Percentiles rank a stretch among this genome's conserved stretches.
Evolutionary conservation across 1,140 invertebrate genomes (phyloP).

Genomic region (Ceratosolen solmsi): DNA sequence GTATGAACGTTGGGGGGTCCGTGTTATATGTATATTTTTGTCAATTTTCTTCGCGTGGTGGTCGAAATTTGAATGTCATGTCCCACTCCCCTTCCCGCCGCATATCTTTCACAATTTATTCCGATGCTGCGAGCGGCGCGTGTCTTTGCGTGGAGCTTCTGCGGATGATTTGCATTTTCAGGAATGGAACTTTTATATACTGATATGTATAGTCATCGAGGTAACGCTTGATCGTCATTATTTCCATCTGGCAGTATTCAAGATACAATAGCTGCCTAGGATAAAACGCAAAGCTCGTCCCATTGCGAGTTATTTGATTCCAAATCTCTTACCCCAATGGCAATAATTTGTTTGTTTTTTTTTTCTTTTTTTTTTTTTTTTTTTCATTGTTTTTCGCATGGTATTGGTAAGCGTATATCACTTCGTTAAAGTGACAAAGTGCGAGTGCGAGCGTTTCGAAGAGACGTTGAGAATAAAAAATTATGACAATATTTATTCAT

Average conservation of each 20-base stretch:
- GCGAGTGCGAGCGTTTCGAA: too few species aligned
- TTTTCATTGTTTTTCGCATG: too few species aligned
- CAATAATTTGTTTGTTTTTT: background rate
- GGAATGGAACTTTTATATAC: slow-evolving; percentile 50
- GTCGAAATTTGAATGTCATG: slow-evolving; percentile 68
- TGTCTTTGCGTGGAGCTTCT: background rate
- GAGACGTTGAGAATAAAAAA: too few species aligned
- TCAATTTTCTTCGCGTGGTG: slow-evolving; percentile 60
- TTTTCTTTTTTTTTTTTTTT: too few species aligned
- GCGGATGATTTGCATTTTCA: slow-evolving; percentile 67
- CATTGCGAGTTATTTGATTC: background rate
- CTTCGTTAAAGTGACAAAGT: too few species aligned
- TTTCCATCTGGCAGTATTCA: background rate
- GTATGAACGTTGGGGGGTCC: slow-evolving; percentile 54
- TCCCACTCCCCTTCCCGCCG: slow-evolving; percentile 51
- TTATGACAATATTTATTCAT: too few species aligned
- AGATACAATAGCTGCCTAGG: background rate
- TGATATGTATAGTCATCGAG: background rate
- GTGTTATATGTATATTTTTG: slow-evolving; percentile 64
- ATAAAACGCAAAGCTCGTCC: background rate
- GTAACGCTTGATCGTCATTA: background rate
- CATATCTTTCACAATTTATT: slow-evolving; percentile 67
- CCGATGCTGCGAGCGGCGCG: slow-evolving; percentile 47
- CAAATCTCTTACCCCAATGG: background rate
- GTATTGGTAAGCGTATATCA: too few species aligned